These are phyloP conservation scores for Turritopsis dohrnii DNA, from an alignment of 30 jellyfish, hydroid and myxozoan species.

Conservation along the genomic window DNA sequence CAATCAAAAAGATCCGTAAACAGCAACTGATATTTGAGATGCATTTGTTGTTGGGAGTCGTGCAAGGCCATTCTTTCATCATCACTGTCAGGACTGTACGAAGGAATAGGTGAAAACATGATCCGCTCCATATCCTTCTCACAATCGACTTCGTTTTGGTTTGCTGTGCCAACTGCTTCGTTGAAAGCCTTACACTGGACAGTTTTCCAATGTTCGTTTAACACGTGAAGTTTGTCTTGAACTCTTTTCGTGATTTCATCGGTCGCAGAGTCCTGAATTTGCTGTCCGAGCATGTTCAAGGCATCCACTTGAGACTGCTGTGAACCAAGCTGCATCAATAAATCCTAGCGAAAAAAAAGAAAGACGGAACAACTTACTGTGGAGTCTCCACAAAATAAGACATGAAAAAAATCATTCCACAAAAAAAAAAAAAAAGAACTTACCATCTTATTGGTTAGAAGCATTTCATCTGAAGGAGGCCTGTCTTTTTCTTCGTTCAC, in stretches of 20 bases:
- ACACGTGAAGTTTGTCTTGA: constrained; percentile 62
- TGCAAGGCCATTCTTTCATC: constrained; percentile 1
- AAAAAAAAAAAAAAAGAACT: too few species aligned
- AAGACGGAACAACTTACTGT: too few species aligned
- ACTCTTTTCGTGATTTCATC: constrained; percentile 46
- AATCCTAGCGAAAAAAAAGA: too few species aligned
- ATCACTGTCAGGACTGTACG: constrained; percentile 1
- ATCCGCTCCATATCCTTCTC: not conserved
- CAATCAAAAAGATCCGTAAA: constrained; percentile 77
- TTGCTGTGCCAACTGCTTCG: constrained; percentile 21
- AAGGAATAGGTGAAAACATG: not conserved
- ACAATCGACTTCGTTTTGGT: not conserved
- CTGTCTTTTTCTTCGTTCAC: constrained; percentile 4
- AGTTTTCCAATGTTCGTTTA: constrained; percentile 61
- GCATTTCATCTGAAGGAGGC: not conserved
- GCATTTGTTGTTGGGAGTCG: constrained; percentile 36
- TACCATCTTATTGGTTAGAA: not conserved
- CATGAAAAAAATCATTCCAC: too few species aligned
- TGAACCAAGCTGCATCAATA: constrained; percentile 61
- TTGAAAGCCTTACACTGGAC: constrained; percentile 41
- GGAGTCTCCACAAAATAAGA: too few species aligned
- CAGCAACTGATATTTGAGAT: constrained; percentile 54
- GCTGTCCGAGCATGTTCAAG: constrained; percentile 61
- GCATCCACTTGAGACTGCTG: constrained; percentile 83
- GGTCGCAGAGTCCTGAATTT: constrained; percentile 54